Base-by-base conservation (phyloP, 1,140 invertebrate genomes). In the Dreissena polymorpha region DNA sequence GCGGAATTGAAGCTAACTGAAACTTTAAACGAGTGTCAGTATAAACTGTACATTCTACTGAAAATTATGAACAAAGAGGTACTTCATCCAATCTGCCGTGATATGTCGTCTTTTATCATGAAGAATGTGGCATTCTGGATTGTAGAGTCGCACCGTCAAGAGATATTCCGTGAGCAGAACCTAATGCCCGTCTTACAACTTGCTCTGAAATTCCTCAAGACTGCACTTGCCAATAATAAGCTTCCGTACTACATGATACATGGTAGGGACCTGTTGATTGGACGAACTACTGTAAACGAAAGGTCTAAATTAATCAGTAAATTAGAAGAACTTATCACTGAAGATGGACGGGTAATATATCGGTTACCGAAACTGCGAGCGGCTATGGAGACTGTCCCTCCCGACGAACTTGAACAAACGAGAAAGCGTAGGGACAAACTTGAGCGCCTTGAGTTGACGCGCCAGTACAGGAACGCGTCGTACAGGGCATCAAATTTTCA, bases 81-180 rank as follows among this genome's bases (percentile, higher is more conserved):
- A 39, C 53, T 74, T 29, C 6, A 12, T 16, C 53, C 53, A 29
- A 29, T 74, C 10, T 60, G 53, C 60, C 3, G 18, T 8, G 55
- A 74, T 63, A 57, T 74, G 5, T 74, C 72, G 6, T 74, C 72
- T 16, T 74, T 12, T 63, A 74, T 74, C 10, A 60, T 74, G 53
- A 74, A 74, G 27, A 74, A 74, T 63, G n/a, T 74, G 13, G 57
- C 55, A 29, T 74, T 74, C 39, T 74, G 72, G 72, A 25, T 74
- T 25, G 53, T 27, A 5, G 72, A 74, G 25, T 23, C 7, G 6
- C 51, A 72, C 55, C 69, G 49, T 39, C 12, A 21, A 10, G 69
- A 72, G 25, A 18, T 72, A 21, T 72, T 72, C 27, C 0, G 7
- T 8, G 12, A 16, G 25, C 49, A 72, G 55, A 72, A 72, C 25